Percentiles rank a stretch among this genome's conserved stretches.
These are phyloP conservation scores for Resseliella maxima DNA, from an alignment of 2,888 invertebrate genomes.

Conservation along the genomic window DNA sequence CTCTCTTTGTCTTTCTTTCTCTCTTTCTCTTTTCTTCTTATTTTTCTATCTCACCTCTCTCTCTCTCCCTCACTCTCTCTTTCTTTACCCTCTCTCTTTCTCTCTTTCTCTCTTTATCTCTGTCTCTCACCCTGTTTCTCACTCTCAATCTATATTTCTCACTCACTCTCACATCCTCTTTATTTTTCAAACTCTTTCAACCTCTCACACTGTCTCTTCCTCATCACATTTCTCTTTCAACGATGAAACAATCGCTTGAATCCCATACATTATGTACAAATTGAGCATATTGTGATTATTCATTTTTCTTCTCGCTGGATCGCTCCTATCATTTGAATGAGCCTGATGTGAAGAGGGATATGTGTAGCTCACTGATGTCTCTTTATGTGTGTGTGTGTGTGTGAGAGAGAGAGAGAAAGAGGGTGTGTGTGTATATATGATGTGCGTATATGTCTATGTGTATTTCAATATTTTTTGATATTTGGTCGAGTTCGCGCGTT, in stretches of 20 bases:
- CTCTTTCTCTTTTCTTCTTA: too few relatives aligned
- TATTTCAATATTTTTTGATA: background rate
- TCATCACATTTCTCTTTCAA: background rate
- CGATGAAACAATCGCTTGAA: background rate
- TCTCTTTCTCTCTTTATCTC: too few relatives aligned
- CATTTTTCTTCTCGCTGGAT: background rate
- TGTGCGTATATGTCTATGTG: background rate
- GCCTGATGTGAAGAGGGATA: conserved; percentile 38
- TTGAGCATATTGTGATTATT: conserved; percentile 28
- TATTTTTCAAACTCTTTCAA: too few relatives aligned
- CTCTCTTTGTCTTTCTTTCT: background rate
- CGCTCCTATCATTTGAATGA: background rate
- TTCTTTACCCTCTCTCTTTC: too few relatives aligned
- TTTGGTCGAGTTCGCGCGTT: conserved; percentile 38
- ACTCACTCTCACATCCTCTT: too few relatives aligned
- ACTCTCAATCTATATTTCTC: too few relatives aligned
- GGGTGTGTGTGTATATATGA: background rate
- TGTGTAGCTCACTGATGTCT: too few relatives aligned
- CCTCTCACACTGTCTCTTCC: background rate
- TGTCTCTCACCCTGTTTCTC: too few relatives aligned
- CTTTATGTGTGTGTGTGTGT: too few relatives aligned
- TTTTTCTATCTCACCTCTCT: too few relatives aligned
- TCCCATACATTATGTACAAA: background rate
- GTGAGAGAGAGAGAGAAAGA: too few relatives aligned
- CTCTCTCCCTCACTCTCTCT: too few relatives aligned